Evolutionary conservation across 2,888 invertebrate species (phyloP).

Genomic region (Cepaea hortensis): DNA sequence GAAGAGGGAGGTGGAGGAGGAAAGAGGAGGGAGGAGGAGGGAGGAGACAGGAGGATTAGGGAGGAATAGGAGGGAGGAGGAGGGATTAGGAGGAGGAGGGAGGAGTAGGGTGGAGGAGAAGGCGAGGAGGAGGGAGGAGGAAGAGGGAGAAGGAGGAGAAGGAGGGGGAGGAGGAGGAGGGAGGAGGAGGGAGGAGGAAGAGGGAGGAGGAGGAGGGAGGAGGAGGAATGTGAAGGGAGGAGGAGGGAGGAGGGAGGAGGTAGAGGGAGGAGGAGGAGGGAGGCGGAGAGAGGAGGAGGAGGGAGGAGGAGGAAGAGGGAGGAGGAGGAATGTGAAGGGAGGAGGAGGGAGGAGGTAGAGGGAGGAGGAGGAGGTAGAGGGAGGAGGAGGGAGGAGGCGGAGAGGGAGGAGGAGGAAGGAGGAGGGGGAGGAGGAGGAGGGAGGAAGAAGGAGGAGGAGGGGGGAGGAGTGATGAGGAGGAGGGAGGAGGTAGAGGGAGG

Average conservation of each 20-base stretch:
- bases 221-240: no score
- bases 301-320: background rate
- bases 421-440: background rate
- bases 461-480: slow-evolving; percentile 2
- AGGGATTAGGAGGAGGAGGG: no score
- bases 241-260: background rate
- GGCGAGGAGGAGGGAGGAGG: no score
- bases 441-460: background rate
- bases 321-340: background rate
- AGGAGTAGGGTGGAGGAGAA: no score
- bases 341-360: background rate
- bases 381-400: no score
- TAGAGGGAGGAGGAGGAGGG: no score
- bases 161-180: background rate
- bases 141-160: background rate
- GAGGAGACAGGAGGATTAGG: no score
- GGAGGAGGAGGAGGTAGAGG: background rate
- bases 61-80: no score
- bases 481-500: no score
- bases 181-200: background rate
- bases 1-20: no score
- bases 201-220: background rate
- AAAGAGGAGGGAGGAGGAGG: no score
- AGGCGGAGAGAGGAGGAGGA: background rate
- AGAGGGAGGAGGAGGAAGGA: no score